A percentile compares a stretch with the other conserved stretches of the same genome.
Evolutionary conservation across 2,113 vertebrate species (phyloP).

Genomic region (Chunga burmeisteri): DNA sequence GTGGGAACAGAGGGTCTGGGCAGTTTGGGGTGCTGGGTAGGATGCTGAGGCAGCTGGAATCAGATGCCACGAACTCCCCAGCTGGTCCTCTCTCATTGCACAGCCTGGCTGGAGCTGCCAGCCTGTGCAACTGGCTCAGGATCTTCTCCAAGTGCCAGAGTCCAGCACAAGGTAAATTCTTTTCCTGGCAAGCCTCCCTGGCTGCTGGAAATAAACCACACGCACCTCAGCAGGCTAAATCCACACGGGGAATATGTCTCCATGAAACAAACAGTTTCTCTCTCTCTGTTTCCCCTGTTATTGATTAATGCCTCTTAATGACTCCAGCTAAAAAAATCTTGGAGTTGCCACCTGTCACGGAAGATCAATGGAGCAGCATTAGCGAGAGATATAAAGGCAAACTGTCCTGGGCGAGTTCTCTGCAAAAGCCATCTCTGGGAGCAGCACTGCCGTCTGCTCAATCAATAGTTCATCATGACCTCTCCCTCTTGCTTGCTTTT

Average conservation of each 20-base stretch:
- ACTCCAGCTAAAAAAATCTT: slow-evolving; percentile 10
- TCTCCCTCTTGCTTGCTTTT: slow-evolving; percentile 42
- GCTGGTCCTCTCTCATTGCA: neutral
- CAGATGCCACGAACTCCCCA: neutral
- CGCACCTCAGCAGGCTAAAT: neutral
- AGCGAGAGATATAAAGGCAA: neutral
- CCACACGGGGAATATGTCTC: neutral
- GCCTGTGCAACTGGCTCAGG: neutral
- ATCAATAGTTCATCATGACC: slow-evolving; percentile 58
- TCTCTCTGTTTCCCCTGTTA: neutral
- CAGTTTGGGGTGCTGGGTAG: neutral
- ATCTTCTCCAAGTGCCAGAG: slow-evolving; percentile 10
- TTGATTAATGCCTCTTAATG: slow-evolving; percentile 50
- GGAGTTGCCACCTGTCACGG: neutral
- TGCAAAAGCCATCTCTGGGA: neutral
- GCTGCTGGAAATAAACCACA: neutral
- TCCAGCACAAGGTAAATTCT: neutral
- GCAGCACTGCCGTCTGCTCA: neutral
- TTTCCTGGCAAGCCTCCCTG: slow-evolving; percentile 3
- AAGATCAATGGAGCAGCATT: slow-evolving; percentile 51
- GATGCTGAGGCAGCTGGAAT: neutral
- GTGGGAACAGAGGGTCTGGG: neutral
- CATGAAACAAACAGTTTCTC: neutral
- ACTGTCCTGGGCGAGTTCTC: neutral
- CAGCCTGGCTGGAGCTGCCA: neutral